phyloP scores from a whole-genome alignment of 2,113 vertebrate genomes.

The Trogon melanurus region DNA sequence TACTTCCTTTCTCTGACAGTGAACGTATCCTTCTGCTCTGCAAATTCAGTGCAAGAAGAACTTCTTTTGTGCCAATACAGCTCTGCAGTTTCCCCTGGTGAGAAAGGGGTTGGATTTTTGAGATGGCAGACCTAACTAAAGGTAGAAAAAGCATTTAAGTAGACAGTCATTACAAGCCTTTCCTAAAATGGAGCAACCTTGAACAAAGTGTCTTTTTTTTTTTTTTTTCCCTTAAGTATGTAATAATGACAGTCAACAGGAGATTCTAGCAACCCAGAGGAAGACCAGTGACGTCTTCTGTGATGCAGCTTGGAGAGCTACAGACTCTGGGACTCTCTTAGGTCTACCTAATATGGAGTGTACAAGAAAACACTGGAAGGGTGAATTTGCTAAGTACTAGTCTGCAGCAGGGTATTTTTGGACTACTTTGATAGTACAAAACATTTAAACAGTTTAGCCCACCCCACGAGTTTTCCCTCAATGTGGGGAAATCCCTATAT shows the following conservation, averaged over 20 bases:
- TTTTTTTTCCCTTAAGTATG: not conserved
- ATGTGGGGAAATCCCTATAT: not conserved
- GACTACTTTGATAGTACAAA: not conserved
- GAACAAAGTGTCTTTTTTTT: not conserved
- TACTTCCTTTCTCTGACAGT: slow-evolving; percentile 25
- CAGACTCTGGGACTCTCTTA: not conserved
- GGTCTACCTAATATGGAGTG: slow-evolving; percentile 51
- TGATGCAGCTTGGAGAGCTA: not conserved
- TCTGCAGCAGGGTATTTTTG: slow-evolving; percentile 18
- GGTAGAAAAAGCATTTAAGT: not conserved
- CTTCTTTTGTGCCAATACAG: not conserved
- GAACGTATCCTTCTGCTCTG: slow-evolving; percentile 2
- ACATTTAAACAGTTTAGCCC: not conserved
- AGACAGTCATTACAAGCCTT: not conserved
- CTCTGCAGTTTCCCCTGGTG: not conserved
- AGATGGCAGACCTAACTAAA: not conserved
- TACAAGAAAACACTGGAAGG: slow-evolving; percentile 17
- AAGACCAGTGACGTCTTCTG: slow-evolving; percentile 40
- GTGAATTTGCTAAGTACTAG: not conserved
- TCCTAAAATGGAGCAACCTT: slow-evolving; percentile 51
- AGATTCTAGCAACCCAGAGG: slow-evolving; percentile 33
- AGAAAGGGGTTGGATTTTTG: not conserved
- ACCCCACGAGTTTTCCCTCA: not conserved
- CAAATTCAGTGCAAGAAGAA: not conserved
- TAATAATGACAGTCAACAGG: slow-evolving; percentile 28